Conservation (phyloP, 2,113 vertebrate genomes). For the Tachycineta bicolor region DNA sequence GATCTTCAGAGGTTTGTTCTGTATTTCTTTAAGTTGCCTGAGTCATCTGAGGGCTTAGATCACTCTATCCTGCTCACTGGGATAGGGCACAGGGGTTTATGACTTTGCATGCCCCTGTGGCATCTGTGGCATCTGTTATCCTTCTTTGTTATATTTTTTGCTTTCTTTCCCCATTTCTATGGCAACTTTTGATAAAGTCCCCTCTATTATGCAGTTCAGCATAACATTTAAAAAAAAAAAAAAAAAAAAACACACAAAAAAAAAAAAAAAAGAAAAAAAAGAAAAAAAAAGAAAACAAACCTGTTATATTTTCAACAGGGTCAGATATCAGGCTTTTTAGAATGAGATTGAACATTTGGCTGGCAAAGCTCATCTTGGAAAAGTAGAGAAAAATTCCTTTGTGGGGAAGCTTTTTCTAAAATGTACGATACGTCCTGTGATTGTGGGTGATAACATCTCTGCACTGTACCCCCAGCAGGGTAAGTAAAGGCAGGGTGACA, state of each 20-base stretch:
- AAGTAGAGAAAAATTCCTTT: not conserved
- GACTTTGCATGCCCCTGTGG: fast-evolving
- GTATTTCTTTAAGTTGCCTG: not conserved
- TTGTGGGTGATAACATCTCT: fast-evolving
- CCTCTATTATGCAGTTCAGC: not conserved
- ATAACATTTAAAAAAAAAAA: not conserved
- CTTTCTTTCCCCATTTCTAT: not conserved
- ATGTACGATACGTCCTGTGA: not conserved
- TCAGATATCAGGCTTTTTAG: constrained; percentile 21
- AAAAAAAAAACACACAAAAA: not conserved
- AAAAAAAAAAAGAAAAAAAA: not conserved
- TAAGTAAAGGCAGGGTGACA: not conserved
- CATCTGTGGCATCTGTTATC: not conserved
- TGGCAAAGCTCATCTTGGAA: not conserved
- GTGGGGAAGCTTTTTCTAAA: not conserved
- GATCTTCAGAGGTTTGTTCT: not conserved
- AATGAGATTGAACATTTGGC: not conserved
- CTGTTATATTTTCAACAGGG: constrained; percentile 16
- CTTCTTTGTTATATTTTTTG: not conserved
- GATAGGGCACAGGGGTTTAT: not conserved
- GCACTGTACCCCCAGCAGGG: not conserved
- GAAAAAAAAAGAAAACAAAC: not conserved
- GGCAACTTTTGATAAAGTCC: not conserved
- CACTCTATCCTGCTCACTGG: not conserved
- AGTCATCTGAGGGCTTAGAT: not conserved